These are phyloP conservation scores for Cinclus mexicanus DNA, from an alignment of 2,113 vertebrate species.

Conservation along the genomic window DNA sequence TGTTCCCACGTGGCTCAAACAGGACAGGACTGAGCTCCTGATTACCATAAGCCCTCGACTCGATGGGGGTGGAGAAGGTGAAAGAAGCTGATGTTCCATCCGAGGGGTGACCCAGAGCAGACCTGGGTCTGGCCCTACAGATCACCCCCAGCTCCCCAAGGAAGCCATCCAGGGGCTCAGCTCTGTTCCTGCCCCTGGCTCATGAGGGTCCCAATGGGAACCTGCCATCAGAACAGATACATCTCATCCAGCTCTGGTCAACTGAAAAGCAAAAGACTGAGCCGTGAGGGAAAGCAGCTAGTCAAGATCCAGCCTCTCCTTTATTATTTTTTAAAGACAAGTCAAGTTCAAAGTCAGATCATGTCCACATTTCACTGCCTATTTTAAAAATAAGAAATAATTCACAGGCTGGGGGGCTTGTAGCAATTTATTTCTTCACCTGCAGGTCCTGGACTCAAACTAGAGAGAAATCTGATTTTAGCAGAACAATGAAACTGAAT, in stretches of 20 bases:
- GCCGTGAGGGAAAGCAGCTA: not conserved
- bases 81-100: not conserved
- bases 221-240: not conserved
- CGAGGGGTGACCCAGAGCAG: not conserved
- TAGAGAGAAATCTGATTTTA: not conserved
- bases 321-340: not conserved
- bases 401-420: not conserved
- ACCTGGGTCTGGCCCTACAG: not conserved
- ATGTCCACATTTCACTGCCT: fast-evolving
- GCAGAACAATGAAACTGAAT: not conserved
- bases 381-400: not conserved
- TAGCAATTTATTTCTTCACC: constrained; percentile 12
- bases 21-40: not conserved
- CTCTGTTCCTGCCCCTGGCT: not conserved
- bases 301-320: not conserved
- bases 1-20: not conserved
- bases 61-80: not conserved
- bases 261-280: not conserved
- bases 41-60: constrained; percentile 3
- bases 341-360: not conserved
- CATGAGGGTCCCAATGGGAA: fast-evolving
- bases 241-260: not conserved
- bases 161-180: not conserved
- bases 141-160: not conserved
- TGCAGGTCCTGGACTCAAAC: not conserved